Base-by-base conservation (phyloP, 1,140 invertebrate genomes). In the Drosophila quadrilineata region DNA sequence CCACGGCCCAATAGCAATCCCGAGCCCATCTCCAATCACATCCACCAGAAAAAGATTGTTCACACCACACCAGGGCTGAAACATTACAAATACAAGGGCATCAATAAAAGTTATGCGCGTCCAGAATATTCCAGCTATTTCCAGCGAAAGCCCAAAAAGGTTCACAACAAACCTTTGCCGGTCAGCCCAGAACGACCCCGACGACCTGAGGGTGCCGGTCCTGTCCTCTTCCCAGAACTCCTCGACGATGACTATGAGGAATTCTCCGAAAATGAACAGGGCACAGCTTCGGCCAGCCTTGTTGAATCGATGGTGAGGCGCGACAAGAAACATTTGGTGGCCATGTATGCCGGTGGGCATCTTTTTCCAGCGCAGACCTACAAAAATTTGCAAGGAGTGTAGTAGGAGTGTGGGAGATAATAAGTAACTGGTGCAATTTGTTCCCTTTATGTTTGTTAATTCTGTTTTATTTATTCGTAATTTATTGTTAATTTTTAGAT, bases 51-150 rank as follows among this genome's bases (percentile, higher is more conserved):
- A 38, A 88, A 80, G 56, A 41, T 65, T 17, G 85, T 87, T 0
- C 84, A 71, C 53, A 90, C 72, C 50, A 90, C 90, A n/a, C 89
- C 89, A 0, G 90, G 89, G 0, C 60, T 90, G 14, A 89, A 89
- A 49, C 87, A 90, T 54, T 90, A 79, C 54, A 85, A 85, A 31
- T 86, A 85, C 40, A 84, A 84, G 53, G 65, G 64, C 2, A 45
- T 84, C 2, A 33, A 69, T 6, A 87, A 82, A 33, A 74, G 36
- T 19, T 82, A 57, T 12, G 26, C 69, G 1, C 62, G 77, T 9
- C 75, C 84, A 3, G 86, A 89, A 0, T 89, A 89, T 43, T 45
- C 80, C n/a, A 86, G 68, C 26, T 89, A 89, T 49, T 89, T 89
- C 58, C 88, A 85, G 43, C 84, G 87, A 10, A 87, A 88, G 35